These are phyloP conservation scores for Selene dorsalis DNA, from an alignment of 2,797 vertebrate genomes.

Conservation along the genomic window DNA sequence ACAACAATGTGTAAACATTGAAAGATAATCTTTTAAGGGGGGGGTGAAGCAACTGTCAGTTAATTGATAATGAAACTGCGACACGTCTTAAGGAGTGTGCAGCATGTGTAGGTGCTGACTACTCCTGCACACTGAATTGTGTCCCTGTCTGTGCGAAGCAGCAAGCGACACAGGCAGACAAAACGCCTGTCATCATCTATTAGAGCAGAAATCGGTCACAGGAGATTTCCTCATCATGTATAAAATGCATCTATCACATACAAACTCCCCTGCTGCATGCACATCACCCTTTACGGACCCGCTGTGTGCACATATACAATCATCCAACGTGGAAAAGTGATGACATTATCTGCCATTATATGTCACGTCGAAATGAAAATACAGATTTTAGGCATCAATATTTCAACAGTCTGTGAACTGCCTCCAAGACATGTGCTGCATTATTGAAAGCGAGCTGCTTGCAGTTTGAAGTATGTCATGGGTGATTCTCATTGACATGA, in stretches of 20 bases:
- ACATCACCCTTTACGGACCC: background rate
- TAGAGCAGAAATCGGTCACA: constrained; percentile 62
- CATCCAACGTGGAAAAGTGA: constrained; percentile 23
- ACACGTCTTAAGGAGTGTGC: constrained; percentile 48
- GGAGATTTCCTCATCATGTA: constrained; percentile 40
- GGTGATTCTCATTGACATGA: constrained; percentile 76
- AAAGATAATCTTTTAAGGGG: constrained; percentile 33
- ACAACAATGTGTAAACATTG: constrained; percentile 30
- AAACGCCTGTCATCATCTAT: constrained; percentile 72
- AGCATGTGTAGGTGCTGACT: constrained; percentile 59
- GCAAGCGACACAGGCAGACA: constrained; percentile 60
- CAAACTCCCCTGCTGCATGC: constrained; percentile 10
- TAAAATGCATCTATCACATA: constrained; percentile 38
- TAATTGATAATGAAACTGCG: constrained; percentile 41
- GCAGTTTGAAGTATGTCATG: constrained; percentile 76
- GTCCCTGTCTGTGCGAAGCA: constrained; percentile 46
- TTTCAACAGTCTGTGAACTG: constrained; percentile 74
- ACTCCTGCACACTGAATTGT: constrained; percentile 47
- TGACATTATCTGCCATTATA: constrained; percentile 56
- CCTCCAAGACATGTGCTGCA: constrained; percentile 73
- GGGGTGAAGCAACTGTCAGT: constrained; percentile 51
- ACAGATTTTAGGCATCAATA: constrained; percentile 81
- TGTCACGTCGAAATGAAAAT: constrained; percentile 70
- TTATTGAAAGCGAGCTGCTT: constrained; percentile 78
- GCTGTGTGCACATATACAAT: background rate